phyloP scores from a whole-genome alignment of 2,113 vertebrate species.

The Hyaena hyaena region DNA sequence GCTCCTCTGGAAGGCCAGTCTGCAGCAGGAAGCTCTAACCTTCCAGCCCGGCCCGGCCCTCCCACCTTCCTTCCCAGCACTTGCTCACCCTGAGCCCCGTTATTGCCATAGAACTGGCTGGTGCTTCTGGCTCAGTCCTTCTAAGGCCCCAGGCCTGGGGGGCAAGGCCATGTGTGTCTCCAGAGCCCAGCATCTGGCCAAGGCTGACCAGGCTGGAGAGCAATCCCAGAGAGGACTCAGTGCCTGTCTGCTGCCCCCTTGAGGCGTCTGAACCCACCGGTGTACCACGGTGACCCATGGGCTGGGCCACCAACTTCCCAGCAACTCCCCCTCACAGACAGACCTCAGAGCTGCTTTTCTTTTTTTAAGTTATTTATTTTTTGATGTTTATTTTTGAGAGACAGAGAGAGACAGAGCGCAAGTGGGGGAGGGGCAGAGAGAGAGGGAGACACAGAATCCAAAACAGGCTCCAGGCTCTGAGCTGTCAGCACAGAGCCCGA shows the following conservation, averaged over 20 bases:
- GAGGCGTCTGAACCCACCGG: rapidly evolving
- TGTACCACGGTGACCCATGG: rapidly evolving
- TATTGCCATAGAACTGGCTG: not conserved
- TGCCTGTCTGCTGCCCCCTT: rapidly evolving
- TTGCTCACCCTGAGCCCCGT: no score
- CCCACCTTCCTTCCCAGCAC: not conserved
- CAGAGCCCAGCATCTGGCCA: not conserved
- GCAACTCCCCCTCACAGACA: rapidly evolving
- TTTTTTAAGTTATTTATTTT: no score
- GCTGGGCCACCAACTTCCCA: rapidly evolving
- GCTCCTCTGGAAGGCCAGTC: rapidly evolving
- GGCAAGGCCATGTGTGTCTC: not conserved
- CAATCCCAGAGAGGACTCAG: rapidly evolving
- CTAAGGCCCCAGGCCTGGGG: not conserved
- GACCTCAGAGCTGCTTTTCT: not conserved
- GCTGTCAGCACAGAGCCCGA: no score
- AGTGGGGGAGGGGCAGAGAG: no score
- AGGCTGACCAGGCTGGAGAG: not conserved
- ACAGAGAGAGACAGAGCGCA: no score
- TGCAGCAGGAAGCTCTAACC: rapidly evolving
- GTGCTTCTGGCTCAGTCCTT: not conserved
- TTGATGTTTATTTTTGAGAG: no score
- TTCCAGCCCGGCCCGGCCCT: rapidly evolving
- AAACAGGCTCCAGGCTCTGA: no score
- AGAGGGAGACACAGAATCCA: no score